Evolutionary conservation across 2,113 vertebrate genomes (phyloP).

Genomic region (Pitta sordida): DNA sequence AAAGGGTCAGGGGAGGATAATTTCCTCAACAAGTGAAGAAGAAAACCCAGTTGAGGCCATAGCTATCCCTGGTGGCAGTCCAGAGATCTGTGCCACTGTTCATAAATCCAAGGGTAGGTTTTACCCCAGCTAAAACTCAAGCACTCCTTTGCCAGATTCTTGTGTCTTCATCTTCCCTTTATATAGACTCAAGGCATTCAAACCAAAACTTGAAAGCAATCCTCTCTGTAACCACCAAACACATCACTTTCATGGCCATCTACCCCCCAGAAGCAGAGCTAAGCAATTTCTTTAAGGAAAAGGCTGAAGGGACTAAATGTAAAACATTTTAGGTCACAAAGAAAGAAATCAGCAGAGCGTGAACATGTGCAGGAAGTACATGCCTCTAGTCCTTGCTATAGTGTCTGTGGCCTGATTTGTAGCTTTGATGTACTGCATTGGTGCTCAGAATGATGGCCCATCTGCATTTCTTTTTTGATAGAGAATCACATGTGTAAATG

Average conservation of each 20-base stretch:
- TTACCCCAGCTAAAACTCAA: not conserved
- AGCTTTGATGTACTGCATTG: not conserved
- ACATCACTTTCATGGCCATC: accelerated
- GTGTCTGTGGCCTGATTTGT: not conserved
- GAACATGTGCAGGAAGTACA: not conserved
- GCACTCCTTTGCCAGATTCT: not conserved
- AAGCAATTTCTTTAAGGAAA: not conserved
- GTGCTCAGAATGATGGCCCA: not conserved
- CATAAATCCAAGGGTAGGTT: not conserved
- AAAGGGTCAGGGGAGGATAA: not conserved
- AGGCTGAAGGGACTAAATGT: not conserved
- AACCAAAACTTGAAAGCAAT: not conserved
- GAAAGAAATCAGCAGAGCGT: not conserved
- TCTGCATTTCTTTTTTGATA: not conserved
- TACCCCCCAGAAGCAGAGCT: not conserved
- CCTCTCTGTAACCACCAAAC: not conserved
- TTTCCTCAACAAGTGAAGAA: not conserved
- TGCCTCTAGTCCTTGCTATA: not conserved
- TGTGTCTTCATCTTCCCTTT: not conserved
- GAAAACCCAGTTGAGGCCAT: not conserved
- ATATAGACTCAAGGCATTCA: not conserved
- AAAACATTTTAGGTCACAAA: not conserved
- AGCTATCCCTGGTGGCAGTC: not conserved
- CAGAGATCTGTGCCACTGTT: not conserved
- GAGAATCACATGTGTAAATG: not conserved